Percentiles rank a stretch among this genome's conserved stretches.
These are phyloP conservation scores for Hylaeus volcanicus DNA, from an alignment of 1,140 invertebrate species.

Conservation along the genomic window DNA sequence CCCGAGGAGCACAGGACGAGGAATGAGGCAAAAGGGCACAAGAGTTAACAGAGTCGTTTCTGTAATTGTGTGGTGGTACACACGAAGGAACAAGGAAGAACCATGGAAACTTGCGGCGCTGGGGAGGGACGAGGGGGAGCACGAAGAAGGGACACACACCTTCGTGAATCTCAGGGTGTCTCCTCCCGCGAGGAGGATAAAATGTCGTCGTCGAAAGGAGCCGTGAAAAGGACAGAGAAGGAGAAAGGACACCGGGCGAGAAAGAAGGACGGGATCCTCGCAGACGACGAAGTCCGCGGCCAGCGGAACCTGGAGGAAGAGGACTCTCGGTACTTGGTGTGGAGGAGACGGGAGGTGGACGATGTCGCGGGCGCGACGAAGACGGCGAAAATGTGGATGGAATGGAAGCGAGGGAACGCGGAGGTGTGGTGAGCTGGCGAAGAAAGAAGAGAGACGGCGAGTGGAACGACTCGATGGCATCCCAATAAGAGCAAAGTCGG, in stretches of 20 bases:
- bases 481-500: conserved; percentile 70
- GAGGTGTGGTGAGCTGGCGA: conserved; percentile 14
- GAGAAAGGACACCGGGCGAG: conserved; percentile 35
- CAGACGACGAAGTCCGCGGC: neutral
- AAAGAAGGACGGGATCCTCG: neutral
- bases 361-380: conserved; percentile 2
- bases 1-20: conserved; percentile 12
- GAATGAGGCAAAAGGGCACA: conserved; percentile 40
- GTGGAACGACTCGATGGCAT: conserved; percentile 67
- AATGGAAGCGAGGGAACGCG: conserved; percentile 36
- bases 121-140: neutral
- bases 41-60: conserved; percentile 53
- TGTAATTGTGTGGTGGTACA: conserved; percentile 53
- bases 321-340: neutral
- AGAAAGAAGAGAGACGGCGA: conserved; percentile 54
- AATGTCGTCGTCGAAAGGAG: conserved; percentile 29
- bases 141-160: conserved; percentile 40
- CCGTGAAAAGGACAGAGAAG: conserved; percentile 29
- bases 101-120: conserved; percentile 26
- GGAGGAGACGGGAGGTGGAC: conserved; percentile 24
- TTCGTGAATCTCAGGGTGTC: conserved; percentile 45
- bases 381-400: conserved; percentile 42
- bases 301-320: neutral
- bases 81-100: conserved; percentile 41
- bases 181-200: conserved; percentile 46